These are phyloP conservation scores for Agrochola circellaris DNA, from an alignment of 2,888 invertebrate species.

Conservation along the genomic window DNA sequence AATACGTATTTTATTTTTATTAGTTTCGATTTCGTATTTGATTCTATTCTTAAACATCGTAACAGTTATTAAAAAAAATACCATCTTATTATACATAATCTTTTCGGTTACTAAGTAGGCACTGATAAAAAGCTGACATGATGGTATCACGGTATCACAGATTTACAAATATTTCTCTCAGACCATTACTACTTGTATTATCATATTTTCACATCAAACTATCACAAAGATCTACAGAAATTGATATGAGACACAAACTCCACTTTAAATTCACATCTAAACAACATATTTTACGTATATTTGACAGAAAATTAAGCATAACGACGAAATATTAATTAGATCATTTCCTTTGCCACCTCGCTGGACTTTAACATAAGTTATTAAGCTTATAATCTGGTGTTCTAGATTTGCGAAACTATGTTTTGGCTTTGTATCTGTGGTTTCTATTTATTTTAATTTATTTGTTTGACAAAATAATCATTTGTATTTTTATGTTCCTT, in stretches of 20 bases:
- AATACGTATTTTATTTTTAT: neutral
- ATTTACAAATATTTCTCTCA: constrained; percentile 16
- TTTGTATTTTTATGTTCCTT: neutral
- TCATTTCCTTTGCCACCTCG: constrained; percentile 50
- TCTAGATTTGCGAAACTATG: neutral
- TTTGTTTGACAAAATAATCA: neutral
- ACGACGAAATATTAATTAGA: constrained; percentile 54
- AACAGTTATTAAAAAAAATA: neutral
- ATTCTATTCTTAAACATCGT: neutral
- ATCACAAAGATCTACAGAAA: constrained; percentile 30
- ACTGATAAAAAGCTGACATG: neutral
- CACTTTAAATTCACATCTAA: constrained; percentile 38
- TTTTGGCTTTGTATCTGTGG: neutral
- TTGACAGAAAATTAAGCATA: constrained; percentile 50
- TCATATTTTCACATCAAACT: constrained; percentile 32
- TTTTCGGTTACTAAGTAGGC: neutral
- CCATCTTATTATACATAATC: neutral
- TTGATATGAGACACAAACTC: constrained; percentile 31
- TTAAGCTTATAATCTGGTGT: constrained; percentile 5
- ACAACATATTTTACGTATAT: constrained; percentile 49
- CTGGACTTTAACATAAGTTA: constrained; percentile 31
- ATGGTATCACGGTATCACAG: neutral
- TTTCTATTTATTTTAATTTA: constrained; percentile 8
- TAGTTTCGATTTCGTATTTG: neutral
- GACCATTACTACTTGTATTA: constrained; percentile 16